These are phyloP conservation scores for Sipha flava DNA, from an alignment of 1,140 invertebrate species.

Conservation along the genomic window DNA sequence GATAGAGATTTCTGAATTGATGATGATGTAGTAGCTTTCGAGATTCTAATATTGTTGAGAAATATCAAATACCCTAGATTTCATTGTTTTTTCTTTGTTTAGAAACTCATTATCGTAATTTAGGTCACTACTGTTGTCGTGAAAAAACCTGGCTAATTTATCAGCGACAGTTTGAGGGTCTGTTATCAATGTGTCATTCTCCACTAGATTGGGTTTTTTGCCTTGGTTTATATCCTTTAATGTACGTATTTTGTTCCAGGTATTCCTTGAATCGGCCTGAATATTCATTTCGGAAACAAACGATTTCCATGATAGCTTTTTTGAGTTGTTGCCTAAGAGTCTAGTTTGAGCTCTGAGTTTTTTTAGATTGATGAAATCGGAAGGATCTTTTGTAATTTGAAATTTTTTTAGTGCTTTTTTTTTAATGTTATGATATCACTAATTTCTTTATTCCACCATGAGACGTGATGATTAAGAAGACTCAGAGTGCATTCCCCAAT, in stretches of 20 bases:
- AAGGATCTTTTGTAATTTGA: not conserved
- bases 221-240: not conserved
- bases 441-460: not conserved
- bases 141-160: not conserved
- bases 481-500: not conserved
- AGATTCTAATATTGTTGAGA: too few species aligned
- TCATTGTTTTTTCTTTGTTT: too few species aligned
- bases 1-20: not conserved
- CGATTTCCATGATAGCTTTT: not conserved
- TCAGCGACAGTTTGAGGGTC: not conserved
- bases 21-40: not conserved
- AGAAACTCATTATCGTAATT: not conserved
- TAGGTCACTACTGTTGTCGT: not conserved
- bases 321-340: not conserved
- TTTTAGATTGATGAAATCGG: not conserved
- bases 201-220: not conserved
- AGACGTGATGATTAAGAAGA: not conserved
- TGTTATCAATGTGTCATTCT: not conserved
- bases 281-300: not conserved
- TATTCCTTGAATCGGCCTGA: not conserved
- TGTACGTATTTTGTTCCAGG: not conserved
- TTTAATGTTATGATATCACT: not conserved
- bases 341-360: not conserved
- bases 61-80: too few species aligned
- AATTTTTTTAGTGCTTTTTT: not conserved